Evolutionary conservation across 2,113 vertebrate genomes (phyloP).

Genomic region (Cyphomyrus discorhynchus): DNA sequence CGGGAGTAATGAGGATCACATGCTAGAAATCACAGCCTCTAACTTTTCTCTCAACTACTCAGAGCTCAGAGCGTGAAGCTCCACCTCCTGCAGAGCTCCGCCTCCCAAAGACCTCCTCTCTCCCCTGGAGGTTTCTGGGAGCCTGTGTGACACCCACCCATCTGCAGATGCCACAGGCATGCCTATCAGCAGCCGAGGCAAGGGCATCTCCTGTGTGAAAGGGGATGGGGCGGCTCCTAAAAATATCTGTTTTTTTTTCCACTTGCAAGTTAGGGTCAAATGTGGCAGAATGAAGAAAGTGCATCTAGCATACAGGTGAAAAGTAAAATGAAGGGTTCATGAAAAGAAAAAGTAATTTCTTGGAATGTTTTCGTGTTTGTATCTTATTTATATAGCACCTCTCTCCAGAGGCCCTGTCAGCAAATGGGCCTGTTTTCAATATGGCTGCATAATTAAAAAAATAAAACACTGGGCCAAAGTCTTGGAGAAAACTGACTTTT

Average conservation of each 20-base stretch:
- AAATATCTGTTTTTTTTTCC: background rate
- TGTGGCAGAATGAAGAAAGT: background rate
- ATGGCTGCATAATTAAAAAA: background rate
- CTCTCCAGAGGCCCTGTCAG: background rate
- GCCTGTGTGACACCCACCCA: background rate
- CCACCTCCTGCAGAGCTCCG: background rate
- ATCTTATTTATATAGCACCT: background rate
- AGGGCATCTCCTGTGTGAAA: background rate
- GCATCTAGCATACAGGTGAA: background rate
- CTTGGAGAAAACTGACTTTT: background rate
- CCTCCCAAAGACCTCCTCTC: background rate
- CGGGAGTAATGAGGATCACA: background rate
- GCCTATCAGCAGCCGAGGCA: background rate
- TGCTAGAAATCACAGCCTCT: background rate
- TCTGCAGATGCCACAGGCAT: background rate
- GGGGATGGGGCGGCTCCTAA: background rate
- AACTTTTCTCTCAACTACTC: background rate
- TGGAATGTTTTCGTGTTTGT: background rate
- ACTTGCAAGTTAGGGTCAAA: background rate
- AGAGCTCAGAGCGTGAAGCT: background rate
- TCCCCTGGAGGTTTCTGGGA: background rate
- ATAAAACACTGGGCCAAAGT: background rate
- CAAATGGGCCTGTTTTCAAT: background rate
- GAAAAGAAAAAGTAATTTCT: background rate
- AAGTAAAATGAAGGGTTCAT: background rate